Evolutionary conservation across 2,113 vertebrate species (phyloP).

Genomic region (Trinectes maculatus): DNA sequence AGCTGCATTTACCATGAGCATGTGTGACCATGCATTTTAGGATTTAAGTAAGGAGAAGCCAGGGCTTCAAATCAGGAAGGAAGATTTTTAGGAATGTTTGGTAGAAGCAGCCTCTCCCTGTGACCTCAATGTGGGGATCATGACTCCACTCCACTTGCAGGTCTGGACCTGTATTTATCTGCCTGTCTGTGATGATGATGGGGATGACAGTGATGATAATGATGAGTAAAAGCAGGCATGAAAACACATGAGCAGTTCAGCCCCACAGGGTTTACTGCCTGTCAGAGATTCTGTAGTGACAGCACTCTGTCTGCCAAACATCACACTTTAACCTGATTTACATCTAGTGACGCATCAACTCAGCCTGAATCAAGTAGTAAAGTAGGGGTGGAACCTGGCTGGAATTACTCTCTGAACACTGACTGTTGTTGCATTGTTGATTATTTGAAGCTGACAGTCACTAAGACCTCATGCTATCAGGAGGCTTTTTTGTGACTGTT

Average conservation of each 20-base stretch:
- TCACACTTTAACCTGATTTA: constrained; percentile 21
- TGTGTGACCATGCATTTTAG: constrained; percentile 16
- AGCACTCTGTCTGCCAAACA: constrained; percentile 26
- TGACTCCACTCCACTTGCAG: constrained; percentile 41
- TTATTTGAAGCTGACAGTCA: not conserved
- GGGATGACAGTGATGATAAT: not conserved
- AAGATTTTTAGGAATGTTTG: constrained; percentile 20
- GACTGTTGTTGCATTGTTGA: not conserved
- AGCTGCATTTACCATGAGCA: constrained; percentile 50
- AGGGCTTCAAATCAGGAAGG: constrained; percentile 24
- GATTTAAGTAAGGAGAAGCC: not conserved
- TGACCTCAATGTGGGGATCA: constrained; percentile 38
- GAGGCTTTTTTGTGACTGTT: not conserved
- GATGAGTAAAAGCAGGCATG: constrained; percentile 62
- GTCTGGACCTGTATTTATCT: constrained; percentile 59
- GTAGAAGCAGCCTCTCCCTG: constrained; percentile 35
- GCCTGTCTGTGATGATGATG: constrained; percentile 10
- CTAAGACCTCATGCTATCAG: too few species aligned
- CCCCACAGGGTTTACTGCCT: constrained; percentile 23
- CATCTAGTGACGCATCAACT: constrained; percentile 10
- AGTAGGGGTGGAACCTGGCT: not conserved
- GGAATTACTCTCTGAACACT: not conserved
- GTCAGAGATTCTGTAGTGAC: constrained; percentile 1
- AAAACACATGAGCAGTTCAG: constrained; percentile 36
- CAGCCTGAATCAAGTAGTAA: not conserved